Evolutionary conservation across 2,113 vertebrate species (phyloP).

Genomic region (Phyllostomus hastatus): DNA sequence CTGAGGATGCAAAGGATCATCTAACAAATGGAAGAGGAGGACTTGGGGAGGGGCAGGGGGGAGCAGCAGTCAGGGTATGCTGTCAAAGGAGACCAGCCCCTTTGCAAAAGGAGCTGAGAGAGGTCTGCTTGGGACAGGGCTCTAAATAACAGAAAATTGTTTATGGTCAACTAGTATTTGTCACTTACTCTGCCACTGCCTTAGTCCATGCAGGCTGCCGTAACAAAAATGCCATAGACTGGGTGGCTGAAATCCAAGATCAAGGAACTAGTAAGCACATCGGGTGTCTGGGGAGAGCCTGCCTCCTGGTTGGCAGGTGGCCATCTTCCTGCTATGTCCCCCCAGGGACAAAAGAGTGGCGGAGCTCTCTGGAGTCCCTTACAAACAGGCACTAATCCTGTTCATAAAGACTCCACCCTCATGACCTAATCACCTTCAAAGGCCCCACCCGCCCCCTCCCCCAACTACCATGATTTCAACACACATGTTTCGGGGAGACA

Average conservation of each 20-base stretch:
- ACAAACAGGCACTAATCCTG: no score
- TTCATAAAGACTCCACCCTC: neutral
- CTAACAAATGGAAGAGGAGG: neutral
- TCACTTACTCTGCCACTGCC: neutral
- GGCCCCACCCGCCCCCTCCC: no score
- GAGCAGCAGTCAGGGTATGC: no score
- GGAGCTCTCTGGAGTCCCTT: neutral
- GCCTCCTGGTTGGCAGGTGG: neutral
- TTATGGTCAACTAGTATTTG: neutral
- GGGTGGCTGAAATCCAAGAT: neutral
- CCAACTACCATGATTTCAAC: neutral
- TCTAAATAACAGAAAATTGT: neutral
- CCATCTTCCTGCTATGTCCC: neutral
- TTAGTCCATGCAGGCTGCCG: neutral
- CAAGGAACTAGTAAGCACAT: no score
- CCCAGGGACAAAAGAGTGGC: neutral
- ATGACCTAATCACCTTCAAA: neutral
- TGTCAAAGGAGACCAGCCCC: neutral
- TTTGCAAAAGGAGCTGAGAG: neutral
- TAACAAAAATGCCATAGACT: neutral
- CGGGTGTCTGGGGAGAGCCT: neutral
- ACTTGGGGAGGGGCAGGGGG: neutral
- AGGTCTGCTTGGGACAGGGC: neutral
- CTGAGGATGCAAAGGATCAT: neutral
- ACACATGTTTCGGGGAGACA: neutral